Evolutionary conservation across 1,140 invertebrate species (phyloP).

Genomic region (Stegodyphus dumicola): DNA sequence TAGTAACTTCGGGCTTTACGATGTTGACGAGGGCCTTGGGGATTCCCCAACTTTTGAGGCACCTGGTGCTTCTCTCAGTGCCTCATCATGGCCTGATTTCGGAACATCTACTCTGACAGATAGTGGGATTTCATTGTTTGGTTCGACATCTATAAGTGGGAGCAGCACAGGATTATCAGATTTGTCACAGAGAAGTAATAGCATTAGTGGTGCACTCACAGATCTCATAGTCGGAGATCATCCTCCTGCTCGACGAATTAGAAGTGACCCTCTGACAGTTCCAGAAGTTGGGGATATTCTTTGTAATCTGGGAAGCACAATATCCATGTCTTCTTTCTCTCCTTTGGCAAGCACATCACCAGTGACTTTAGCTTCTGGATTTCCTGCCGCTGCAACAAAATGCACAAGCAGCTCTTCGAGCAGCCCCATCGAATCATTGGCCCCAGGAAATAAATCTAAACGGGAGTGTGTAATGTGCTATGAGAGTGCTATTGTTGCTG

Average conservation of each 20-base stretch:
- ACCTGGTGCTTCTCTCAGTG: slow-evolving; percentile 45
- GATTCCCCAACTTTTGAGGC: slow-evolving; percentile 70
- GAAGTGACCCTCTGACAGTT: slow-evolving; percentile 67
- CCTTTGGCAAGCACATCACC: slow-evolving; percentile 21
- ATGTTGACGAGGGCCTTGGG: slow-evolving; percentile 69
- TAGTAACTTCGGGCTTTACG: slow-evolving; percentile 64
- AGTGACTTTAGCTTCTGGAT: neutral
- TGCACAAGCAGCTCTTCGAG: slow-evolving; percentile 41
- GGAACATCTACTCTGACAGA: slow-evolving; percentile 12
- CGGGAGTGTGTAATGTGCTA: slow-evolving; percentile 86
- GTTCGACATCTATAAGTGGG: neutral
- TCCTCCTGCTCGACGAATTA: slow-evolving; percentile 67
- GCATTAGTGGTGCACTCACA: slow-evolving; percentile 26
- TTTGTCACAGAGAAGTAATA: slow-evolving; percentile 29
- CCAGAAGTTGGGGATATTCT: slow-evolving; percentile 20
- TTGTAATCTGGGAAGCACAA: neutral
- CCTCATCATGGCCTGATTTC: slow-evolving; percentile 43
- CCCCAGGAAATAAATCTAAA: slow-evolving; percentile 66
- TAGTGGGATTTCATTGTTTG: slow-evolving; percentile 13
- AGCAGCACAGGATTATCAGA: slow-evolving; percentile 4
- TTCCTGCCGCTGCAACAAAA: slow-evolving; percentile 28
- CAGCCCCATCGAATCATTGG: slow-evolving; percentile 49
- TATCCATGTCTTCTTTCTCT: neutral
- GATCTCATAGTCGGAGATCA: slow-evolving; percentile 65
- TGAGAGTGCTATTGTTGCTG: slow-evolving; percentile 86